phyloP scores from a whole-genome alignment of 1,140 invertebrate species.

The Pseudomyrmex pallidus region DNA sequence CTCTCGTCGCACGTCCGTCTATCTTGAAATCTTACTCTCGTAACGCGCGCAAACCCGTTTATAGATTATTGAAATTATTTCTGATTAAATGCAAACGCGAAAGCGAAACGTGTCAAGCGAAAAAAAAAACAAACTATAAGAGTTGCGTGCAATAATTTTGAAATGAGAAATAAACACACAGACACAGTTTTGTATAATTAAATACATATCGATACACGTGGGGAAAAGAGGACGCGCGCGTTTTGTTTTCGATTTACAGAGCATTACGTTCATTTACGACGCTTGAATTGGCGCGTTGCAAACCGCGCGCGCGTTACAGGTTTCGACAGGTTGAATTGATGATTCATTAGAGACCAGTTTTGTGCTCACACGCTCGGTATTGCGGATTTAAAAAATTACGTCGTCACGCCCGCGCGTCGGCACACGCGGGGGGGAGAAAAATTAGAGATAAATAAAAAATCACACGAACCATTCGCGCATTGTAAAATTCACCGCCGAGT shows the following conservation, averaged over 20 bases:
- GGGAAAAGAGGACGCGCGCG: neutral
- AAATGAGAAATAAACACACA: no score
- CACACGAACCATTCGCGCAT: neutral
- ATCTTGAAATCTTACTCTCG: constrained; percentile 7
- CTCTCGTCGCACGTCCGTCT: constrained; percentile 16
- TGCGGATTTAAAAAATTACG: constrained; percentile 8
- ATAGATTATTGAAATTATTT: neutral
- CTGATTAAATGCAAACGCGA: neutral
- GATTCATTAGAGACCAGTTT: constrained; percentile 26
- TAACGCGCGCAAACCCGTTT: neutral
- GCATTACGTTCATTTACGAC: constrained; percentile 38
- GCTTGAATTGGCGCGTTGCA: constrained; percentile 13
- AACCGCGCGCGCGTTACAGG: neutral
- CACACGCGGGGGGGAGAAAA: neutral
- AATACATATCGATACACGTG: no score
- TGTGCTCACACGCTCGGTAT: neutral
- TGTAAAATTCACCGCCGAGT: no score
- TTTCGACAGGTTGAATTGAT: constrained; percentile 39
- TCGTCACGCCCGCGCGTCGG: no score
- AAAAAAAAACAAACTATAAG: no score
- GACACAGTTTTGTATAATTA: no score
- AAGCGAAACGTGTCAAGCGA: neutral
- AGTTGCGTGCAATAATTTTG: no score
- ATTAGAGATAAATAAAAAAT: constrained; percentile 9
- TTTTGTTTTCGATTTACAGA: constrained; percentile 41